Evolutionary conservation across 2,888 invertebrate genomes (phyloP).

Genomic region (Tolmerus cingulatus): DNA sequence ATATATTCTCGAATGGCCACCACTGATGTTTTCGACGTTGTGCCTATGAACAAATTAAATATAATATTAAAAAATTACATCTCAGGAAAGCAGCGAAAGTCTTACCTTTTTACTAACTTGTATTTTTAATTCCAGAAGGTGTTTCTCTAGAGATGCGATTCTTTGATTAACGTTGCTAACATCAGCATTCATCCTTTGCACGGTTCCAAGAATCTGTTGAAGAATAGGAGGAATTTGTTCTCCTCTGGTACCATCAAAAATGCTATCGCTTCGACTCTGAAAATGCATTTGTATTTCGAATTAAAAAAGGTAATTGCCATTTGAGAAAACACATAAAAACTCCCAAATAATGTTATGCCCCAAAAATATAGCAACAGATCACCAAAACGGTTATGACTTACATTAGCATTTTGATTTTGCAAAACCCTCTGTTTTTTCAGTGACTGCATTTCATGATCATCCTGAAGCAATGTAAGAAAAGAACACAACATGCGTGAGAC

Average conservation of each 20-base stretch:
- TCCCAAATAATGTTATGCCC: neutral
- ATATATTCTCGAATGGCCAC: conserved; percentile 72
- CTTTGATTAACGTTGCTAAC: conserved; percentile 58
- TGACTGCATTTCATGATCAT: conserved; percentile 40
- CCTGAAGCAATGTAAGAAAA: conserved; percentile 34
- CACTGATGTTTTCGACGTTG: conserved; percentile 62
- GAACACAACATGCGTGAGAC: conserved; percentile 7
- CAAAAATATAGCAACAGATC: neutral
- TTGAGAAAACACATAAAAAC: neutral
- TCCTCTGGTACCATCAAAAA: neutral
- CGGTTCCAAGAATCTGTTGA: conserved; percentile 58
- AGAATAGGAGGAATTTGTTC: conserved; percentile 50
- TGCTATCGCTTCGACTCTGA: conserved; percentile 42
- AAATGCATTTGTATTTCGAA: neutral
- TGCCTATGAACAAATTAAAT: neutral
- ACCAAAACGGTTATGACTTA: conserved; percentile 29
- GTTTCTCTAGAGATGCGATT: conserved; percentile 57
- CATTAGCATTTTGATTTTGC: conserved; percentile 36
- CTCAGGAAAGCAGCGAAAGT: neutral
- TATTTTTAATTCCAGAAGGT: conserved; percentile 55
- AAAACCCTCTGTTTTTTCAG: conserved; percentile 40
- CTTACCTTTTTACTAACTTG: conserved; percentile 32
- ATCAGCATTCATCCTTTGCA: conserved; percentile 60
- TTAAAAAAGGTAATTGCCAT: neutral
- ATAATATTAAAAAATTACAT: neutral